phyloP scores from a whole-genome alignment of 1,140 invertebrate genomes.

The Zophobas morio region DNA sequence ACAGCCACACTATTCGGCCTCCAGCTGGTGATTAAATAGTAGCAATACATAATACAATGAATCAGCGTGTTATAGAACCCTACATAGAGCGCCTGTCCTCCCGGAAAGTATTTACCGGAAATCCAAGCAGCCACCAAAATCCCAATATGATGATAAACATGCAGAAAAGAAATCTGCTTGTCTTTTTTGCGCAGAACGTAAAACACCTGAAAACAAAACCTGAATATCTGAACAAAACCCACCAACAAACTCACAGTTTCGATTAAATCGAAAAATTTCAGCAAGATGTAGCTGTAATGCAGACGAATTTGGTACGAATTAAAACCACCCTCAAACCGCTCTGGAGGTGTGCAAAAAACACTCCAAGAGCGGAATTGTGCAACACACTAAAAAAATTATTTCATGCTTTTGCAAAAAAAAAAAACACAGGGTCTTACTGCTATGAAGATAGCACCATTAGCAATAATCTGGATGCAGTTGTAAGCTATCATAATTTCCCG shows the following conservation, averaged over 20 bases:
- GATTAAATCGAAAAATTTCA: slow-evolving; percentile 10
- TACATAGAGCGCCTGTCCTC: slow-evolving; percentile 85
- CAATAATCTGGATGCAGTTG: background rate
- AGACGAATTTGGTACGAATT: no score
- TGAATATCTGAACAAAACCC: background rate
- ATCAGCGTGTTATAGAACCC: slow-evolving; percentile 88
- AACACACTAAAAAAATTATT: background rate
- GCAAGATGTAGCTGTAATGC: slow-evolving; percentile 2
- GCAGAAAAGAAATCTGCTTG: slow-evolving; percentile 89
- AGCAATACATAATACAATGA: slow-evolving; percentile 89
- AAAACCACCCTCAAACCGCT: background rate
- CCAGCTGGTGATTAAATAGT: slow-evolving; percentile 83
- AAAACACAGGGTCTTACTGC: background rate
- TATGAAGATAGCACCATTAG: background rate
- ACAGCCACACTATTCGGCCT: slow-evolving; percentile 82
- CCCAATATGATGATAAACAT: slow-evolving; percentile 90
- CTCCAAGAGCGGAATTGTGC: background rate
- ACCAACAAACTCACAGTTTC: slow-evolving; percentile 21
- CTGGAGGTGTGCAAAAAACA: background rate
- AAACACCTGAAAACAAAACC: slow-evolving; percentile 72
- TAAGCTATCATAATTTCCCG: background rate
- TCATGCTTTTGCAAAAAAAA: background rate
- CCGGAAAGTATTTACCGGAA: slow-evolving; percentile 84
- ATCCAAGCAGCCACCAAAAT: slow-evolving; percentile 88
- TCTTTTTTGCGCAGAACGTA: slow-evolving; percentile 91